Evolutionary conservation across 2,797 vertebrate genomes (phyloP).

Genomic region (Steatocranus sp.): DNA sequence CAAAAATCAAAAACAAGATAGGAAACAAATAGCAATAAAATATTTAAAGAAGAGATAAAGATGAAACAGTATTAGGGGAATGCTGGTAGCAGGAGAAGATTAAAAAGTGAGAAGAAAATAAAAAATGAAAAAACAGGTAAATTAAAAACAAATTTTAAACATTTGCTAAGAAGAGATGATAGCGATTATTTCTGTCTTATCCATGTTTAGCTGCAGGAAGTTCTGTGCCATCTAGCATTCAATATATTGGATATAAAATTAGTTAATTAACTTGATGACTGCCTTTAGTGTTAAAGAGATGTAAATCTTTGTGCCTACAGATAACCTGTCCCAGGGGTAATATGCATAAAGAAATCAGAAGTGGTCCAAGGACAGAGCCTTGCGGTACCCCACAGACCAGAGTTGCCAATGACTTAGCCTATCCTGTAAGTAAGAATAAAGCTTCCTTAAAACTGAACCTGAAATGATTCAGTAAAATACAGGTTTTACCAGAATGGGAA

Average conservation of each 20-base stretch:
- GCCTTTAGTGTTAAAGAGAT: background rate
- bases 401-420: background rate
- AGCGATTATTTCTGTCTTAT: background rate
- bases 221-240: background rate
- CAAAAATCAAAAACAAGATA: background rate
- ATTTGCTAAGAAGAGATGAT: background rate
- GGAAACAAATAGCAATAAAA: background rate
- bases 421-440: background rate
- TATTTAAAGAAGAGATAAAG: background rate
- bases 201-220: background rate
- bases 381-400: background rate
- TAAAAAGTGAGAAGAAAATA: background rate
- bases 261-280: background rate
- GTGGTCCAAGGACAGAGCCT: background rate
- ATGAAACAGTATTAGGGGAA: background rate
- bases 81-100: background rate
- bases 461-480: background rate
- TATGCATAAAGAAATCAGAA: background rate
- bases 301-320: background rate
- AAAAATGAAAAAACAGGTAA: background rate
- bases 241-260: background rate
- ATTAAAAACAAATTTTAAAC: background rate
- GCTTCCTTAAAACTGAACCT: background rate
- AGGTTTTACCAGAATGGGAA: background rate
- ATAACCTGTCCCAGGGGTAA: background rate